A percentile compares a stretch with the other conserved stretches of the same genome.
These are phyloP conservation scores for Cotesia vestalis DNA, from an alignment of 1,140 invertebrate genomes.

Conservation along the genomic window DNA sequence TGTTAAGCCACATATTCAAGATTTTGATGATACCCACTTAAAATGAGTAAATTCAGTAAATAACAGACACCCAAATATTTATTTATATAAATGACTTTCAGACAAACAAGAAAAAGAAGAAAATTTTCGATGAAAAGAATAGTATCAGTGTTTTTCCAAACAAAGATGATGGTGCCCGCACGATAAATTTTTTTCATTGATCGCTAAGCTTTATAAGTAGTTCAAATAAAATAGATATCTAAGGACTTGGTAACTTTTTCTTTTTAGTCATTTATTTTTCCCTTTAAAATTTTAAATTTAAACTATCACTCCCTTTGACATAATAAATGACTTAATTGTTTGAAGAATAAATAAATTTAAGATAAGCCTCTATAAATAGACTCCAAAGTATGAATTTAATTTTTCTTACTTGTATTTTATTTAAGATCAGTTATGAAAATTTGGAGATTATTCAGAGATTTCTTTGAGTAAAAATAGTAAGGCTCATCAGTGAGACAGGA, in stretches of 20 bases:
- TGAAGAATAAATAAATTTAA: too few species aligned
- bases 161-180: conserved; percentile 11
- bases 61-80: not conserved
- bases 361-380: too few species aligned
- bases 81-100: not conserved
- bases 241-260: conserved; percentile 50
- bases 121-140: conserved; percentile 37
- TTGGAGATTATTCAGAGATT: too few species aligned
- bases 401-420: too few species aligned
- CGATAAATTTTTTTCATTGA: conserved; percentile 55
- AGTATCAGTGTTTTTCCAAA: not conserved
- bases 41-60: too few species aligned
- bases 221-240: conserved; percentile 37
- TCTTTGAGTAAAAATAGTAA: too few species aligned
- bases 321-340: too few species aligned
- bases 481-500: conserved; percentile 36
- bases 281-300: not conserved
- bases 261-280: not conserved
- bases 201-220: conserved; percentile 35
- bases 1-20: too few species aligned
- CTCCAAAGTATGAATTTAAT: too few species aligned
- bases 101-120: conserved; percentile 14
- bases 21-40: too few species aligned
- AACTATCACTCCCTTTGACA: too few species aligned
- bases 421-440: too few species aligned